Evolutionary conservation across 2,888 invertebrate genomes (phyloP).

Genomic region (Tiliacea aurago): DNA sequence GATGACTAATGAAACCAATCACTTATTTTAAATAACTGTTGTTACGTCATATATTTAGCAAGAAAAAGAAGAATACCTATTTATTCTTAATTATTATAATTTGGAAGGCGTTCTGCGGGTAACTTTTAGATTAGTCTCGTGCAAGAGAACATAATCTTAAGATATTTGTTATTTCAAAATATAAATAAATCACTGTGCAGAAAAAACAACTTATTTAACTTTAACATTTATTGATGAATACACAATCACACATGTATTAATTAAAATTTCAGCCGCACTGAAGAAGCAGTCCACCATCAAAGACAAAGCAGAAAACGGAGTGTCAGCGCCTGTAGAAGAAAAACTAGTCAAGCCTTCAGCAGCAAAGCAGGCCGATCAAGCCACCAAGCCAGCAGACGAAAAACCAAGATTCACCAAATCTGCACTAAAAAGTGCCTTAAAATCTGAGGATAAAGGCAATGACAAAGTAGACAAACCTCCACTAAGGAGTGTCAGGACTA

Average conservation of each 20-base stretch:
- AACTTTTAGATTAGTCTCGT: too few relatives aligned
- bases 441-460: constrained; percentile 74
- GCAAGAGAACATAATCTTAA: not conserved
- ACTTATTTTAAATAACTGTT: not conserved
- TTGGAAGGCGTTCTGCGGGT: not conserved
- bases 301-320: constrained; percentile 85
- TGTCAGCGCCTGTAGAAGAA: constrained; percentile 80
- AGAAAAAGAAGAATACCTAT: not conserved
- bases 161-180: not conserved
- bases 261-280: constrained; percentile 80
- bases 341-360: constrained; percentile 85
- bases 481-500: constrained; percentile 83
- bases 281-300: constrained; percentile 87
- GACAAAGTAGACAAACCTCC: constrained; percentile 81
- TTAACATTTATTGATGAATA: not conserved
- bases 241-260: constrained; percentile 2
- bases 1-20: not conserved
- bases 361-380: constrained; percentile 82
- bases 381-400: constrained; percentile 77
- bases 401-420: constrained; percentile 84
- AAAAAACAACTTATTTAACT: not conserved
- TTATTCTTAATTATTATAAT: constrained; percentile 7
- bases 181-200: not conserved
- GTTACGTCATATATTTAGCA: not conserved
- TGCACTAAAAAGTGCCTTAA: constrained; percentile 67